A percentile compares a stretch with the other conserved stretches of the same genome.
phyloP scores from a whole-genome alignment of 2,888 invertebrate species.

The Proisotoma minuta region DNA sequence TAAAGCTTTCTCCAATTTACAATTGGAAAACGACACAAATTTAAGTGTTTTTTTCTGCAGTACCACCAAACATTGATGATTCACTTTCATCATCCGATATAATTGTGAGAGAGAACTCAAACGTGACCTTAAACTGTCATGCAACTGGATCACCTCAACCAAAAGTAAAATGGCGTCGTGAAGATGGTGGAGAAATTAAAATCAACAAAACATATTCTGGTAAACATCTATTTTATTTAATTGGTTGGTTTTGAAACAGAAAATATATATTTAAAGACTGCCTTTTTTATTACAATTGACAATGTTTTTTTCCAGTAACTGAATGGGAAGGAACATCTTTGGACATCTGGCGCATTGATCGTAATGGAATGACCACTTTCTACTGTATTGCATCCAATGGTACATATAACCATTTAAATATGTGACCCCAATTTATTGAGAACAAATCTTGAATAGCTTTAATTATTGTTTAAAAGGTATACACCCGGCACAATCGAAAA shows the following conservation, averaged over 20 bases:
- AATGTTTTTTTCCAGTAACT: constrained; percentile 57
- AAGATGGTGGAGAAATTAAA: constrained; percentile 79
- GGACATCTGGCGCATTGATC: constrained; percentile 76
- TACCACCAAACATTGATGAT: constrained; percentile 88
- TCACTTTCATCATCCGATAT: constrained; percentile 84
- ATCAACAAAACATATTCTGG: constrained; percentile 68
- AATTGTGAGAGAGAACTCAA: constrained; percentile 82
- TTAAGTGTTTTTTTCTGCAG: no score
- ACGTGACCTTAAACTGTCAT: constrained; percentile 81
- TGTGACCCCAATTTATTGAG: no score
- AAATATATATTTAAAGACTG: not conserved
- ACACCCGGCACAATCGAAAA: constrained; percentile 82
- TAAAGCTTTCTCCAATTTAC: no score
- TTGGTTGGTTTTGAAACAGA: not conserved
- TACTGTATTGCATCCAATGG: constrained; percentile 53
- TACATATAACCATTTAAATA: constrained; percentile 9
- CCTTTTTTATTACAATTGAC: not conserved
- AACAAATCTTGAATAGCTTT: no score
- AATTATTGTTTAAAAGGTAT: constrained; percentile 62
- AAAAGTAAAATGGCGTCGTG: constrained; percentile 84
- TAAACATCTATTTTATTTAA: not conserved
- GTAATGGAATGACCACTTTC: constrained; percentile 69
- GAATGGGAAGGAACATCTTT: constrained; percentile 81
- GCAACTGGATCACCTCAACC: constrained; percentile 85
- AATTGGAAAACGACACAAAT: no score